These are phyloP conservation scores for Heliconius hermathena DNA, from an alignment of 1,140 invertebrate species.

Conservation along the genomic window DNA sequence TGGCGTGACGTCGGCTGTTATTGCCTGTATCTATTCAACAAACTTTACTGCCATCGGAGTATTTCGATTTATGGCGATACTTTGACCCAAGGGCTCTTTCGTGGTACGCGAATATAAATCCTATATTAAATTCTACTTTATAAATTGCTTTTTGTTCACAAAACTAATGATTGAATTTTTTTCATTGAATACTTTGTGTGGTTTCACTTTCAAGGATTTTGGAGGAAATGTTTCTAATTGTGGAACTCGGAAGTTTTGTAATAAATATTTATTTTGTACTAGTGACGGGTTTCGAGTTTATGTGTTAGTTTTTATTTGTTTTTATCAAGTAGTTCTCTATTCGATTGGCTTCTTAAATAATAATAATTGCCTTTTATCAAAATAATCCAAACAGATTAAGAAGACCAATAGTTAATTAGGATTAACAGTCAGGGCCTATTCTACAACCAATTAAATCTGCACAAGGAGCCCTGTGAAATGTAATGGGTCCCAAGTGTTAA, in stretches of 20 bases:
- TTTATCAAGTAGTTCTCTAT: no score
- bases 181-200: constrained; percentile 1
- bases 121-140: constrained; percentile 30
- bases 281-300: neutral
- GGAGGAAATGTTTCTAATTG: neutral
- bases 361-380: no score
- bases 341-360: no score
- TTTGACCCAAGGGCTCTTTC: constrained; percentile 28
- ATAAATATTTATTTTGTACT: neutral
- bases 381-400: no score
- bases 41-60: constrained; percentile 21
- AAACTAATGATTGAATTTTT: constrained; percentile 25
- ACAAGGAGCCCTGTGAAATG: no score
- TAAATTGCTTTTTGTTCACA: constrained; percentile 30
- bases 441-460: no score
- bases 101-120: constrained; percentile 25
- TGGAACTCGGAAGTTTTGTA: neutral
- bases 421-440: no score
- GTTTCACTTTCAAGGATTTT: neutral
- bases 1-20: constrained; percentile 28
- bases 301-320: no score
- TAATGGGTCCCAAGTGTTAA: no score
- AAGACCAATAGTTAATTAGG: no score
- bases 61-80: constrained; percentile 31
- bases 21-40: constrained; percentile 24